Percentiles rank a stretch among this genome's conserved stretches.
These are phyloP conservation scores for Idris sp. DNA, from an alignment of 1,140 invertebrate species.

Conservation along the genomic window DNA sequence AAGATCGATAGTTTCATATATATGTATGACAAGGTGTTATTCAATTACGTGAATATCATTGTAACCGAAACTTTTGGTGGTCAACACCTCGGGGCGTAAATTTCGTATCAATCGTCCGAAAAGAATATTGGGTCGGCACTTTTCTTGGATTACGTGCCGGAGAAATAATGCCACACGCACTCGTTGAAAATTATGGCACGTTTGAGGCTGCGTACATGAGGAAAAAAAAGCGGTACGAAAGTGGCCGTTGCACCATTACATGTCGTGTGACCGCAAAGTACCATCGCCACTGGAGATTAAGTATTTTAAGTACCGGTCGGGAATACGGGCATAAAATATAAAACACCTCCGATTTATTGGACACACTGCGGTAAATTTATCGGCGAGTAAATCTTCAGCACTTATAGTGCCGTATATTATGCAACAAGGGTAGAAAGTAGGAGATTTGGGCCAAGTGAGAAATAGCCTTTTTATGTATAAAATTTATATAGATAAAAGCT, in stretches of 20 bases:
- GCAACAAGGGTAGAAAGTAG: too few relatives aligned
- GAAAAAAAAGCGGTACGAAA: constrained; percentile 25
- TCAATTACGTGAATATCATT: constrained; percentile 6
- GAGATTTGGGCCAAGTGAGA: too few relatives aligned
- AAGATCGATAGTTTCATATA: too few relatives aligned
- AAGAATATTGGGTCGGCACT: constrained; percentile 17
- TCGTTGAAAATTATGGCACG: constrained; percentile 45
- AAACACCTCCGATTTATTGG: constrained; percentile 13
- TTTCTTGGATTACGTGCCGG: constrained; percentile 9
- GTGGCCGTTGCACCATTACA: constrained; percentile 33
- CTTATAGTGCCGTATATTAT: too few relatives aligned
- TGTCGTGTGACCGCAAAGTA: constrained; percentile 9
- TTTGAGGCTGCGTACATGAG: constrained; percentile 14
- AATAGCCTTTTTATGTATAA: too few relatives aligned
- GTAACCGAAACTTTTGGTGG: background rate
- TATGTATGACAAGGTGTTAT: too few relatives aligned
- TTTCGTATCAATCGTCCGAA: constrained; percentile 23
- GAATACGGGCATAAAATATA: constrained; percentile 9
- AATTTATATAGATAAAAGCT: too few relatives aligned
- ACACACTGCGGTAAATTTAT: constrained; percentile 1
- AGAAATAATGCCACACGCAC: constrained; percentile 3
- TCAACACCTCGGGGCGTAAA: constrained; percentile 2
- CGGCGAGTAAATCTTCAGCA: constrained; percentile 11
- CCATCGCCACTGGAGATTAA: constrained; percentile 14
- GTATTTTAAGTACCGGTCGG: constrained; percentile 19